Evolutionary conservation across 2,797 vertebrate genomes (phyloP), one percentile per base, ranked within the genome.

Genomic region (Rhinichthys osculus): DNA sequence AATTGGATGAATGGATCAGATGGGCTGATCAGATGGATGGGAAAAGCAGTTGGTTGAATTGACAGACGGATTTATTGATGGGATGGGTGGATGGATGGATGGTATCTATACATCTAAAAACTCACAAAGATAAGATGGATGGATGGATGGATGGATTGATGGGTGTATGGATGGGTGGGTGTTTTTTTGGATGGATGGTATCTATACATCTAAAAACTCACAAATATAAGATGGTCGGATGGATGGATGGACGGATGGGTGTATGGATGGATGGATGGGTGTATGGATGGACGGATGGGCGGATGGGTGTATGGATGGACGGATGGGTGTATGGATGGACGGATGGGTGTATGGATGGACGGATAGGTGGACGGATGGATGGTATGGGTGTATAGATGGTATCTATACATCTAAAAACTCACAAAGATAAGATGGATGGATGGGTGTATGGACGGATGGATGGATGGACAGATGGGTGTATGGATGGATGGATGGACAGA

Each of bases 71-170:
- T 76, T 50, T 11, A 27, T 72, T 7, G 13, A 16, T 72, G 23
- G 14, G 14, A 47, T 73, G 14, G 42, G 8, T 30, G 23, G 40
- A 42, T 70, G 9, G 19, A 19, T 67, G 10, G 21, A 7, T 13
- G 0, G 35, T 35, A 35, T 35, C 35, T 35, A 35, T 35, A 5
- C 35, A 35, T 35, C 4, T 35, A 35, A 35, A 35, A 35, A 35
- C 35, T 35, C 35, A 35, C 35, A 35, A 35, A 35, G 35, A 35
- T 35, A 35, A 35, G 11, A 14, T 71, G 21, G 3, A 14, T 71
- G 19, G 10, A 13, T 1, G 11, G n/a, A 0, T 10, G 19, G 7
- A 1, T 10, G 0, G 1, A 42, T 44, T 3, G 42, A 44, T 44
- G 27, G 27, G 27, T 27, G 27, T 27, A 30, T 19, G 1, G 66